A percentile compares a stretch with the other conserved stretches of the same genome.
Conservation (phyloP, 2,797 vertebrate genomes). For the Halcyon smyrnensis region DNA sequence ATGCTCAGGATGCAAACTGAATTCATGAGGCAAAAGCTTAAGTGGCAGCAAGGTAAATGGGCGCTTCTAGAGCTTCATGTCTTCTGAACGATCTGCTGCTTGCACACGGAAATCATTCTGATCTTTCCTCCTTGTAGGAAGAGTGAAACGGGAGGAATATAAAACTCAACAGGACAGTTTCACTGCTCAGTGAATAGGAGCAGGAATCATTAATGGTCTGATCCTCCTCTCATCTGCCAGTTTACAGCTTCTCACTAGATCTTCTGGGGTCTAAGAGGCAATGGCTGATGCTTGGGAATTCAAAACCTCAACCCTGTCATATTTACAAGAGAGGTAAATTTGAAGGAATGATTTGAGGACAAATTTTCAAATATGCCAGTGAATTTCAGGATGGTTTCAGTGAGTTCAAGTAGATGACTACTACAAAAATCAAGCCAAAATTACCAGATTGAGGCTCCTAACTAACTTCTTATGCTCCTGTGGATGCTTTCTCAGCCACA, state of each 20-base stretch:
- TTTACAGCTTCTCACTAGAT: neutral
- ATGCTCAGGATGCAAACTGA: neutral
- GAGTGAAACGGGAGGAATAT: neutral
- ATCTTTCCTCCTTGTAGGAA: neutral
- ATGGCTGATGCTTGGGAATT: neutral
- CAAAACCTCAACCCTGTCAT: neutral
- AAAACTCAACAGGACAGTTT: neutral
- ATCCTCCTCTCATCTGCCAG: neutral
- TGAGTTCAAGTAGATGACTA: neutral
- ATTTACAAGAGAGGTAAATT: neutral
- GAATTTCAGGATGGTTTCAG: neutral
- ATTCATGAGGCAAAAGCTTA: neutral
- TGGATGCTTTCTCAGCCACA: neutral
- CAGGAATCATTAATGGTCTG: conserved; percentile 10
- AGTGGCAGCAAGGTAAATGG: neutral
- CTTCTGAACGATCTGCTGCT: neutral
- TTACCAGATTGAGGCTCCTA: neutral
- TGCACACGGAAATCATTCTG: neutral
- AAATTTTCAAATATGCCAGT: neutral
- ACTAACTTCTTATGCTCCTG: neutral
- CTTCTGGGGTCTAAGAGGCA: neutral
- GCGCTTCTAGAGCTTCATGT: neutral
- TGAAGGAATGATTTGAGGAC: neutral
- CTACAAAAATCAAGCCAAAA: conserved; percentile 10
- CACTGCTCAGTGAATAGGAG: neutral